Conservation (phyloP, 1,140 invertebrate species). For the Antheraea pernyi region DNA sequence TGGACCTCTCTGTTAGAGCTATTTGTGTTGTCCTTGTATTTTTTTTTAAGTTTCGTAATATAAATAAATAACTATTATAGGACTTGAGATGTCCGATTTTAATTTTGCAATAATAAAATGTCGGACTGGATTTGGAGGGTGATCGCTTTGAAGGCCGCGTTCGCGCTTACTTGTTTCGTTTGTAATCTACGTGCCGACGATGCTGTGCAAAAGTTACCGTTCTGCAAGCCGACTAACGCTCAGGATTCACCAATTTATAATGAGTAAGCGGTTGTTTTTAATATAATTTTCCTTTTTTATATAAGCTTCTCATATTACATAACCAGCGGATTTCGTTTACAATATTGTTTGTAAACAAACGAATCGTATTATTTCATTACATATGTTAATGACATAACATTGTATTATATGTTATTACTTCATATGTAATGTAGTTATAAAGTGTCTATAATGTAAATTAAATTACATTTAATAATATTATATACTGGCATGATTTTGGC, state of each 20-base stretch:
- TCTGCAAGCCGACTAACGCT: constrained; percentile 55
- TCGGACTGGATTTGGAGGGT: constrained; percentile 68
- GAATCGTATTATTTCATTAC: not conserved
- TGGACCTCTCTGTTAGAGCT: constrained; percentile 20
- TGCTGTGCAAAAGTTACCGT: constrained; percentile 60
- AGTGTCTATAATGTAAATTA: too few species aligned
- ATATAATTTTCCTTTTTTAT: not conserved
- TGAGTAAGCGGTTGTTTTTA: constrained; percentile 46
- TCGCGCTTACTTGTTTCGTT: constrained; percentile 59
- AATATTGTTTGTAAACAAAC: not conserved
- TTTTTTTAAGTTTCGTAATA: constrained; percentile 49
- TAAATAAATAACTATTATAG: constrained; percentile 35
- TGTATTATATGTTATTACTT: not conserved
- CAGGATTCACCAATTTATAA: constrained; percentile 42
- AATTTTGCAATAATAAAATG: constrained; percentile 67
- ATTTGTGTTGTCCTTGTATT: constrained; percentile 20
- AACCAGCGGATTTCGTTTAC: not conserved
- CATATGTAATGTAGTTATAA: not conserved
- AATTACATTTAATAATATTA: too few species aligned
- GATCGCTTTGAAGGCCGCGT: constrained; percentile 56
- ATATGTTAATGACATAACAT: not conserved
- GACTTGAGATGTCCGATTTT: constrained; percentile 65
- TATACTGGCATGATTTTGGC: not conserved
- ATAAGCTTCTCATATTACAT: not conserved
- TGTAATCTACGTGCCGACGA: constrained; percentile 61